Percentiles rank a stretch among this genome's conserved stretches.
Evolutionary conservation across 1,140 invertebrate genomes (phyloP).

Genomic region (Lerema accius): DNA sequence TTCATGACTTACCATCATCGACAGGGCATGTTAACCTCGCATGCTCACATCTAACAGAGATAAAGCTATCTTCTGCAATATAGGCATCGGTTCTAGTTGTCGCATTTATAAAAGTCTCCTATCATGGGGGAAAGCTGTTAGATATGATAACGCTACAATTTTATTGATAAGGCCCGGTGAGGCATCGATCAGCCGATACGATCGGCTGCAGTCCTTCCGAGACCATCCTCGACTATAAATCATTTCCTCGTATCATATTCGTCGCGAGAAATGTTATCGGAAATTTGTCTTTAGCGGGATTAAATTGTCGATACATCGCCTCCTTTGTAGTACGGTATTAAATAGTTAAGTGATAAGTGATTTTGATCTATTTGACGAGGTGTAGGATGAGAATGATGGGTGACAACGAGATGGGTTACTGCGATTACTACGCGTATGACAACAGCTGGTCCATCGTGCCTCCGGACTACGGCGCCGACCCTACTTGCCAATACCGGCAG

Average conservation of each 20-base stretch:
- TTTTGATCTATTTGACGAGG: conserved; percentile 28
- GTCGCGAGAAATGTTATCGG: conserved; percentile 34
- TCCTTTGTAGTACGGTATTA: no score
- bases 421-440: conserved; percentile 85
- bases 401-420: conserved; percentile 76
- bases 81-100: conserved; percentile 50
- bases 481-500: conserved; percentile 64
- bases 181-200: conserved; percentile 77
- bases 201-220: conserved; percentile 51
- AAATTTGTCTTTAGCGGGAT: conserved; percentile 41
- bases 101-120: conserved; percentile 74
- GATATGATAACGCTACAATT: conserved; percentile 80
- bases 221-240: conserved; percentile 28
- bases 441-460: conserved; percentile 87
- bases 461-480: conserved; percentile 84
- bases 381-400: conserved; percentile 82
- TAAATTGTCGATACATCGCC: conserved; percentile 28
- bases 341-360: conserved; percentile 30
- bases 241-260: not conserved
- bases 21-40: conserved; percentile 46
- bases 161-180: conserved; percentile 76
- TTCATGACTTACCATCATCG: conserved; percentile 45
- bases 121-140: conserved; percentile 78
- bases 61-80: conserved; percentile 64
- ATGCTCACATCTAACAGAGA: conserved; percentile 59